Evolutionary conservation across 2,797 vertebrate species (phyloP), one percentile per base, ranked within the genome.

Genomic region (Centroberyx gerrardi): DNA sequence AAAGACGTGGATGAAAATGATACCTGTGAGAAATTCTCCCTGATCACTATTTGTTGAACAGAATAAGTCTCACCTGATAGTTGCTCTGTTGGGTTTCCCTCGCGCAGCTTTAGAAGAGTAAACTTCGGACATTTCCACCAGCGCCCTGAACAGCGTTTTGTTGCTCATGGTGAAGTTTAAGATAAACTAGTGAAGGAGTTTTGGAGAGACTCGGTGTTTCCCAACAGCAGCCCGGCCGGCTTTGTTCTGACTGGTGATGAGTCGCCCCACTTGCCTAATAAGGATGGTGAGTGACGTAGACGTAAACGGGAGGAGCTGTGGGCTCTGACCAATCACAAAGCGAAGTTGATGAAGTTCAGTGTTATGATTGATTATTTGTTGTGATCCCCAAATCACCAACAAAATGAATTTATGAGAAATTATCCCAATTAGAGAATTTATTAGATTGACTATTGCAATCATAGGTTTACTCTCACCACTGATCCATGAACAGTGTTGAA

Each of bases 1-100:
- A 22, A 22, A 22, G 2, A 4, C 33, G 4, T 2, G 33, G 33
- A 36, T 36, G 33, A 36, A 4, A 36, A 36, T 36, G 1, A 36
- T 8, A 36, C 33, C 33, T 4, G 1, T 22, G 7, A 36, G 7
- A 36, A 36, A 36, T 4, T 0, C 33, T 4, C 4, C 33, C 33
- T 36, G 33, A 36, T 2, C 33, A 36, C 2, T 3, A 36, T 36
- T 36, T 36, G 33, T 8, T 8, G 7, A 36, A 36, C 7, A 22
- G 22, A 22, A 22, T 36, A 8, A 36, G 6, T 36, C 85, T 82
- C 83, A 94, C 94, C 91, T 91, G 85, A 79, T 10, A 6, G 59
- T 73, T 2, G 63, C 17, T 76, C 68, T 62, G 17, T 17, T 86
- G 0, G 14, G 4, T 62, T 77, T 90, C 58, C 85, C 85, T 28